Conservation (phyloP, 2,888 invertebrate genomes). For the Nomada fucata region DNA sequence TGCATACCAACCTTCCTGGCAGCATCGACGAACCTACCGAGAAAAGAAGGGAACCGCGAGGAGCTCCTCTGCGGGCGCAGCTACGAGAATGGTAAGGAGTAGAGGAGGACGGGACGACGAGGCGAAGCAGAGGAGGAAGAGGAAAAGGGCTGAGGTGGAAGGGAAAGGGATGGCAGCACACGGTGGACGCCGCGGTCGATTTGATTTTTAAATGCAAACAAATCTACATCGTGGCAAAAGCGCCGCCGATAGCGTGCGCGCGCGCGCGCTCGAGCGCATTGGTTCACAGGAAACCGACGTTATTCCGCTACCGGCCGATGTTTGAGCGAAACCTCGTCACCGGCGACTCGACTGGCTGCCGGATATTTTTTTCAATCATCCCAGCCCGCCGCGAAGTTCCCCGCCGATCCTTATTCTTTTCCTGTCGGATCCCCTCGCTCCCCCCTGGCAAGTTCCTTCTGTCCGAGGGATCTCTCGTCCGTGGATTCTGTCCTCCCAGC, state of each 20-base stretch:
- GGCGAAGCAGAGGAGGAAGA: slow-evolving; percentile 22
- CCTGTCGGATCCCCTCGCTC: background rate
- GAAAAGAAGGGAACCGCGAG: slow-evolving; percentile 60
- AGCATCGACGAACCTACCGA: slow-evolving; percentile 60
- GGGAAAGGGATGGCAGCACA: slow-evolving; percentile 31
- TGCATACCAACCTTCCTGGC: slow-evolving; percentile 77
- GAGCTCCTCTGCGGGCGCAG: background rate
- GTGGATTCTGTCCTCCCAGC: slow-evolving; percentile 12
- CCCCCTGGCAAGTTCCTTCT: slow-evolving; percentile 6
- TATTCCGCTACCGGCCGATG: slow-evolving; percentile 53
- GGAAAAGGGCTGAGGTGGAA: slow-evolving; percentile 11
- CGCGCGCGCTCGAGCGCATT: slow-evolving; percentile 49
- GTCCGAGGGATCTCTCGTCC: background rate
- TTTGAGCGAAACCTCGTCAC: slow-evolving; percentile 58
- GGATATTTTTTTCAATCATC: slow-evolving; percentile 75
- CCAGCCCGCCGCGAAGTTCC: slow-evolving; percentile 53
- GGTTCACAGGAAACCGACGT: slow-evolving; percentile 58
- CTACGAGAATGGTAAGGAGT: slow-evolving; percentile 34
- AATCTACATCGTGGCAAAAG: slow-evolving; percentile 84
- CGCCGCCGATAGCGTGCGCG: slow-evolving; percentile 78
- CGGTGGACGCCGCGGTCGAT: slow-evolving; percentile 69
- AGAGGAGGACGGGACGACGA: slow-evolving; percentile 19
- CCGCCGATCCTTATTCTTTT: slow-evolving; percentile 52
- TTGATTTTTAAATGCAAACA: slow-evolving; percentile 84
- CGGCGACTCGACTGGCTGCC: slow-evolving; percentile 44